Conservation (phyloP, 2,888 invertebrate species). For the Lacanobia oleracea region DNA sequence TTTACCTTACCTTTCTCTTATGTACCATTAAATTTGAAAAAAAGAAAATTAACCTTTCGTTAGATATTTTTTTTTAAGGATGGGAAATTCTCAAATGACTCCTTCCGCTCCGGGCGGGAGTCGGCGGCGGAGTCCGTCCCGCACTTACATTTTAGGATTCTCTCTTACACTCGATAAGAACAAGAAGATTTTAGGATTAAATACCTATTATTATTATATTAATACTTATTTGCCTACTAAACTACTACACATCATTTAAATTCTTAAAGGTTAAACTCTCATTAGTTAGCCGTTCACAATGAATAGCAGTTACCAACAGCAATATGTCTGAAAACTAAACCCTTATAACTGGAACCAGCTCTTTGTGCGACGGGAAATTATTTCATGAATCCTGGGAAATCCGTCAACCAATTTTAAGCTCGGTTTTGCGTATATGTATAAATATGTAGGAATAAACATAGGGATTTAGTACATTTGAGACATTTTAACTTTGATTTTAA, state of each 20-base stretch:
- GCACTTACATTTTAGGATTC: too few relatives aligned
- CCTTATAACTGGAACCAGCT: slow-evolving; percentile 14
- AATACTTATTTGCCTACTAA: neutral
- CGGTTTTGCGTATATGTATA: neutral
- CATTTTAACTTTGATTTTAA: neutral
- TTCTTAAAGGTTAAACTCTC: neutral
- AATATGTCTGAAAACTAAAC: slow-evolving; percentile 34
- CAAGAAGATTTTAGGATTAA: too few relatives aligned
- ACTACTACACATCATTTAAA: slow-evolving; percentile 4
- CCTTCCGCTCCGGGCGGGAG: too few relatives aligned
- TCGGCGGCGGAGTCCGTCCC: too few relatives aligned
- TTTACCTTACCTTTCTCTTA: too few relatives aligned
- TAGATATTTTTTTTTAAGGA: too few relatives aligned
- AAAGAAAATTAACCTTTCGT: too few relatives aligned
- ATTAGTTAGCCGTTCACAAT: slow-evolving; percentile 23
- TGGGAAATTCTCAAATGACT: too few relatives aligned
- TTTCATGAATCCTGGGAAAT: slow-evolving; percentile 25
- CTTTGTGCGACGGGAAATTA: neutral
- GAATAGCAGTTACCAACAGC: slow-evolving; percentile 31
- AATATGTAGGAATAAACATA: neutral
- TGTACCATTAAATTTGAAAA: too few relatives aligned
- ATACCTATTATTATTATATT: too few relatives aligned
- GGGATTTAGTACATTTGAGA: neutral
- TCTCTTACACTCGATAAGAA: too few relatives aligned
- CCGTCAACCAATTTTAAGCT: neutral